These are phyloP conservation scores for Ladona fulva DNA, from an alignment of 1,140 invertebrate genomes.

Conservation along the genomic window DNA sequence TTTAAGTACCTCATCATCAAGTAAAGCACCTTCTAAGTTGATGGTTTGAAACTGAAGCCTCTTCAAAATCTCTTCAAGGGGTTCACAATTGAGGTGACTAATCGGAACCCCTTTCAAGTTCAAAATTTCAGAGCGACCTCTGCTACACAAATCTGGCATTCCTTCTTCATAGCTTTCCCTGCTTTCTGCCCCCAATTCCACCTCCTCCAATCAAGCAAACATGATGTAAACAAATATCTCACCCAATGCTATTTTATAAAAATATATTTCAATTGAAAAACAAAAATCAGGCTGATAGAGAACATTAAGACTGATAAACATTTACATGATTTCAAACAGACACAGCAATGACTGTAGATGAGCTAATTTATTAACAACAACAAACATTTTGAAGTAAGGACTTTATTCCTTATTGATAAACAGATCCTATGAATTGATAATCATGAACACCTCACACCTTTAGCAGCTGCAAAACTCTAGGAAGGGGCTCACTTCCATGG, in stretches of 20 bases:
- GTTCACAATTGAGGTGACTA: conserved; percentile 52
- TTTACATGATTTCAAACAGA: no score
- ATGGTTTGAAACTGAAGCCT: conserved; percentile 59
- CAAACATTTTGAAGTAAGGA: no score
- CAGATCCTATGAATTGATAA: neutral
- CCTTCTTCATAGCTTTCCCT: neutral
- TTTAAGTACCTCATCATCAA: conserved; percentile 57
- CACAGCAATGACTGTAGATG: no score
- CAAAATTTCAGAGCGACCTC: conserved; percentile 39
- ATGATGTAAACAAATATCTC: neutral
- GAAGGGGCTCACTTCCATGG: conserved; percentile 56
- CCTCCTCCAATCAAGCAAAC: conserved; percentile 19
- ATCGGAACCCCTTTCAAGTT: conserved; percentile 44
- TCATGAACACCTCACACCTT: conserved; percentile 36
- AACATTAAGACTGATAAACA: no score
- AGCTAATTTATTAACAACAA: no score
- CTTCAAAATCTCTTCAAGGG: conserved; percentile 66
- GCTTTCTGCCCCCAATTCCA: conserved; percentile 27
- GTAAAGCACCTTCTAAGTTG: conserved; percentile 53
- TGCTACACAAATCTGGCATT: conserved; percentile 22
- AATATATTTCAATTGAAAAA: no score
- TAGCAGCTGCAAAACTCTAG: conserved; percentile 59
- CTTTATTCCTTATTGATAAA: no score
- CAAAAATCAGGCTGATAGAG: no score
- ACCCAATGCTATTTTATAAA: neutral